These are phyloP conservation scores for Macrophya alboannulata DNA, from an alignment of 2,888 invertebrate genomes.

Conservation along the genomic window DNA sequence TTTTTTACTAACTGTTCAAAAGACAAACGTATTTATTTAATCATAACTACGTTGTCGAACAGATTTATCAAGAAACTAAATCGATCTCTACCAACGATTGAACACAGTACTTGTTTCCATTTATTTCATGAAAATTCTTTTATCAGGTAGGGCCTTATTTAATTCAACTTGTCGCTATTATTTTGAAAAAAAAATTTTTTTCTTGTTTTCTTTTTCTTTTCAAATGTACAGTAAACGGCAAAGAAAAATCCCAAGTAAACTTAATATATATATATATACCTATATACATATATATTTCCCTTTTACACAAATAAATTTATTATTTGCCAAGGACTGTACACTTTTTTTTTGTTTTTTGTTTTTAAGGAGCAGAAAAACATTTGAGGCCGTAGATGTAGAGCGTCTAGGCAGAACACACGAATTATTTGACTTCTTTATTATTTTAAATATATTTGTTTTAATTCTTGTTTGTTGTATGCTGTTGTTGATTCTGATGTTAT, in stretches of 20 bases:
- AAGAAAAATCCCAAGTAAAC: neutral
- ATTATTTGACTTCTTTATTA: conserved; percentile 17
- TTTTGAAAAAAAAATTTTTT: neutral
- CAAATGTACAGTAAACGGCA: conserved; percentile 29
- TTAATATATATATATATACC: too few relatives aligned
- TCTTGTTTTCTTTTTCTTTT: neutral
- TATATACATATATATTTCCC: too few relatives aligned
- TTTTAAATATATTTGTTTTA: neutral
- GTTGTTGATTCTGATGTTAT: neutral
- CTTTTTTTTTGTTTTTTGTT: neutral
- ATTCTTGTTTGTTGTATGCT: neutral
- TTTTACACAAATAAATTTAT: conserved; percentile 3
- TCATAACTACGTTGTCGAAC: neutral
- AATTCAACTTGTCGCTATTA: conserved; percentile 32
- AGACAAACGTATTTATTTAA: neutral
- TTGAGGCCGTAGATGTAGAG: conserved; percentile 55
- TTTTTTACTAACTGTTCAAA: neutral
- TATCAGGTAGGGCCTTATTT: conserved; percentile 26
- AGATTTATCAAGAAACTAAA: neutral
- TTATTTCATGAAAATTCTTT: neutral
- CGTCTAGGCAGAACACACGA: conserved; percentile 55
- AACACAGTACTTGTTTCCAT: conserved; percentile 1
- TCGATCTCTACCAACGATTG: conserved; percentile 10
- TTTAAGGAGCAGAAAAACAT: conserved; percentile 7
- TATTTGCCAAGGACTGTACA: conserved; percentile 43